Base-by-base conservation (phyloP, 2,797 vertebrate species). In the Tauraco hartlaubi region DNA sequence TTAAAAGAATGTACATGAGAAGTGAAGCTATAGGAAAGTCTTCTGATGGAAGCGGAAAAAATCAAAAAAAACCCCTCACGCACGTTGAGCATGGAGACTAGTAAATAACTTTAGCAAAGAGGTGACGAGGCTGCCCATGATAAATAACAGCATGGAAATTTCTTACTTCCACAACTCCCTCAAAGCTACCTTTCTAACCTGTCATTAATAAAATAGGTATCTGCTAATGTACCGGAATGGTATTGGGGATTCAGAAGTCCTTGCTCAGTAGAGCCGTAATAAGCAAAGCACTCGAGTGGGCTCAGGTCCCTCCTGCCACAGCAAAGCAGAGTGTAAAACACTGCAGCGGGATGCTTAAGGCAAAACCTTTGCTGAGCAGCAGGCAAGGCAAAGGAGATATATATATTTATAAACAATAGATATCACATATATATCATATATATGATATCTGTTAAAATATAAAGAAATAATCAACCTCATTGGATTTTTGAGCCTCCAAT, bases 341-440 rank as follows among this genome's bases (percentile, higher is more conserved):
- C 22, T 22, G 16, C 48, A 79, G 33, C 2, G 0, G 25, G 13
- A 37, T 43, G 54, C 44, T 66, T 23, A 49, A 61, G 18, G n/a
- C 41, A 85, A 88, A 81, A 51, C 9, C 46, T 85, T n/a, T 33
- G 25, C 26, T 28, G 13, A 59, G 26, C 9, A 81, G 29, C 41
- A 83, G 51, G 13, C 0, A 0, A 78, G 18, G 25, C 2, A 0
- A 79, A 75, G 68, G 8, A 33, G 3, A 26, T 2, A 29, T 15
- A 22, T 15, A 44, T 3, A 18, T 21, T 29, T 22, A 28, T 35
- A 22, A 20, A 26, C 31, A 74, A 39, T 3, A 37, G 16, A 25
- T 58, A 14, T 23, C 8, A 46, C 4, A 16, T 13, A 25, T 49
- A 28, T 17, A 48, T 18, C 14, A 41, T 46, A 39, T 17, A 29